Base-by-base conservation (phyloP, 2,797 vertebrate genomes). In the Parotocinclus haroldoi region DNA sequence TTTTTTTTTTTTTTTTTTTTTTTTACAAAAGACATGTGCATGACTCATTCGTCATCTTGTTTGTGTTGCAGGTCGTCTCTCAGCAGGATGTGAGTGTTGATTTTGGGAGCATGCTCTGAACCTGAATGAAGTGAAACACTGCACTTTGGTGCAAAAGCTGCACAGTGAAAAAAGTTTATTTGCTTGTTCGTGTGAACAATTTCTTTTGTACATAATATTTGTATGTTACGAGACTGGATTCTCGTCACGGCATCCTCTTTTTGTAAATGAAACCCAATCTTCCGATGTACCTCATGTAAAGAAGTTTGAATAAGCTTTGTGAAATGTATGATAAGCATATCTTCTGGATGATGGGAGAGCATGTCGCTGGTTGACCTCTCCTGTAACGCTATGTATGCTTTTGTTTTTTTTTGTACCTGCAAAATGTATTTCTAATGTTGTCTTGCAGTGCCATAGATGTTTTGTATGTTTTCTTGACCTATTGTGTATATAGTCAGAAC, bases 361-460 rank as follows among this genome's bases (percentile, higher is more conserved):
- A 90, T 81, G 91, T 94, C 92, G 93, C 92, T 95, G 93, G 92
- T 85, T 90, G 85, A 91, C 92, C 89, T 89, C 93, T 92, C 94
- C 89, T 72, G 76, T 83, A 81, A 78, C 79, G 73, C 63, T 84
- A 71, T 81, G 46, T 76, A 66, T 56, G 51, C 63, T 62, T 69
- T 76, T 66, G 83, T 55, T 73, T 57, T 73, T 57, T 46, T 66
- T 65, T 68, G 63, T 77, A 68, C 53, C 39, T 59, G 42, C 61
- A 59, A 58, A 62, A 19, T 54, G 45, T 54, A 61, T 52, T 72
- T 60, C 39, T 67, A 46, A n/a, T 51, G 44, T 60, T 19, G 51
- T 54, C 61, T 52, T 60, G n/a, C n/a, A n/a, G 46, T 62, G 50
- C 45, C 63, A 66, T 68, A 48, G 65, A 10, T 50, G 61, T 67